Conservation (phyloP, 2,888 invertebrate genomes). For the Drosophila monieri region DNA sequence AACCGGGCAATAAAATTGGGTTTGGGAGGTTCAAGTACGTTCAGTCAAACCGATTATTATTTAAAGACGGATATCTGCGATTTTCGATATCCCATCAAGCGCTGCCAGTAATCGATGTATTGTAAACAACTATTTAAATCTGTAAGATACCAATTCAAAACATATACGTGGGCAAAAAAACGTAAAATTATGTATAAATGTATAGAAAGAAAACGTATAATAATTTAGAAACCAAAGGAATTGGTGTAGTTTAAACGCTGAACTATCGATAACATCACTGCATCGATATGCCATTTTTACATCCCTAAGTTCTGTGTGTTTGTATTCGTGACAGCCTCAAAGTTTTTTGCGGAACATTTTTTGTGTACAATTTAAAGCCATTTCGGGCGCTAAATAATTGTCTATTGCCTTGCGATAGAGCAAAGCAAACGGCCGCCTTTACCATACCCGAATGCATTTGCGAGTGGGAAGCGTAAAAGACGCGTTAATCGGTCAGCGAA, state of each 20-base stretch:
- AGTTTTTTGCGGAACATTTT: conserved; percentile 80
- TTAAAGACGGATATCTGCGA: neutral
- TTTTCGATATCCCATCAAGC: neutral
- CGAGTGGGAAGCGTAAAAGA: conserved; percentile 60
- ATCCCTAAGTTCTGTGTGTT: conserved; percentile 68
- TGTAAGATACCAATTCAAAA: neutral
- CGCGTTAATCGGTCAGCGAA: conserved; percentile 65
- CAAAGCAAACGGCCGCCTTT: conserved; percentile 49
- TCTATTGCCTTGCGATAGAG: conserved; percentile 58
- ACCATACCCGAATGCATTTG: conserved; percentile 48
- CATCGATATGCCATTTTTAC: conserved; percentile 50
- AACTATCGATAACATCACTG: conserved; percentile 48
- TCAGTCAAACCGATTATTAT: conserved; percentile 1
- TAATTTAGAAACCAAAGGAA: neutral
- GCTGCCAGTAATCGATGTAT: conserved; percentile 16
- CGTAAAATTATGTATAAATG: neutral
- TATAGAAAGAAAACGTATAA: neutral
- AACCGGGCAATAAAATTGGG: conserved; percentile 18
- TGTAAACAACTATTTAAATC: conserved; percentile 26
- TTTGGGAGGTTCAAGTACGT: conserved; percentile 7
- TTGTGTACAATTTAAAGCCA: conserved; percentile 77
- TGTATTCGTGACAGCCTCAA: conserved; percentile 81
- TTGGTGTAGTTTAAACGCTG: neutral
- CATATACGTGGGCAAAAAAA: neutral
- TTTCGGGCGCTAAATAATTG: conserved; percentile 67